Conservation (phyloP, 2,888 invertebrate genomes). For the Caenorhabditis imperialis region DNA sequence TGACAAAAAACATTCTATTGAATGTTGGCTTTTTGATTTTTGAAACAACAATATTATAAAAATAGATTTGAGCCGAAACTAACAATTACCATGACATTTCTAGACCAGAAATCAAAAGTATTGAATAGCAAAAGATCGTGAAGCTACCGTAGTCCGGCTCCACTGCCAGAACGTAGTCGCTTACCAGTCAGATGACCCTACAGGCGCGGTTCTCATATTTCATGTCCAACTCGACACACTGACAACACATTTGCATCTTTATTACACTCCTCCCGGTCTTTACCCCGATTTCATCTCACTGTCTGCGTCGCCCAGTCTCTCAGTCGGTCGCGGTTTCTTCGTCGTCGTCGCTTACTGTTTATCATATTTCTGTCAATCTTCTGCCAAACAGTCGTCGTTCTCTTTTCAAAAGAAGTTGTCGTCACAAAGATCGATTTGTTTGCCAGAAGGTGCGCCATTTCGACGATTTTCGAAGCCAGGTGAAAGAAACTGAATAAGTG, state of each 20-base stretch:
- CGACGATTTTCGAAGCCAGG: no score
- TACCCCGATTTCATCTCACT: conserved; percentile 14
- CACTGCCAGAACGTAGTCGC: neutral
- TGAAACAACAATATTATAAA: no score
- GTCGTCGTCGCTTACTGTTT: conserved; percentile 18
- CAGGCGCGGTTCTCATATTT: neutral
- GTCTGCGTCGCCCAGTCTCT: conserved; percentile 15
- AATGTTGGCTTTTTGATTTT: no score
- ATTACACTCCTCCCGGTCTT: conserved; percentile 22
- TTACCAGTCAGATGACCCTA: neutral
- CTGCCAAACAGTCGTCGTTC: no score
- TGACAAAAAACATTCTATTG: no score
- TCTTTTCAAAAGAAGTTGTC: no score
- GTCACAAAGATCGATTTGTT: no score
- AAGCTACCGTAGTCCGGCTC: neutral
- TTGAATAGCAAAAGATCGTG: neutral
- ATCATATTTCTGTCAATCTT: conserved; percentile 32
- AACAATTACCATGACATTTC: no score
- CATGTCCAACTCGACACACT: neutral
- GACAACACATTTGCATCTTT: conserved; percentile 31
- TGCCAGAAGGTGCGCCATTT: no score
- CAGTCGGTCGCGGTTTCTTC: conserved; percentile 5
- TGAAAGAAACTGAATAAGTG: neutral
- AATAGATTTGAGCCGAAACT: no score
- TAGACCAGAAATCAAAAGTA: no score